phyloP scores from a whole-genome alignment of 1,140 invertebrate genomes.

The Zaprionus ghesquierei region DNA sequence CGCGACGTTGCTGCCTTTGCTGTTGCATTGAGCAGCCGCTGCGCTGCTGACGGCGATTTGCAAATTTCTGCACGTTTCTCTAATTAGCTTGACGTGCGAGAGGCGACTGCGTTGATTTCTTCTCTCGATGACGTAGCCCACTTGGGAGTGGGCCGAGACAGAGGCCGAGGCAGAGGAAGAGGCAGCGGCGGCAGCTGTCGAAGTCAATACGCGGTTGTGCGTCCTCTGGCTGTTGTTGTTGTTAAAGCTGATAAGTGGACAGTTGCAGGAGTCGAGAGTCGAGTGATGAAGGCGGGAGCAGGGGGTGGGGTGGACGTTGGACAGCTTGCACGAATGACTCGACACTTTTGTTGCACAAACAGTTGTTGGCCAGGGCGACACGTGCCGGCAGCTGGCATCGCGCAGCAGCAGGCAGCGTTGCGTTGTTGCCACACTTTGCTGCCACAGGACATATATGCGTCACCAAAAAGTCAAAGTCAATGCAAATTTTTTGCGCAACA shows the following conservation, averaged over 20 bases:
- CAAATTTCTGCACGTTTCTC: constrained; percentile 36
- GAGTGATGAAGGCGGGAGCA: not conserved
- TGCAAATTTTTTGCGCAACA: constrained; percentile 23
- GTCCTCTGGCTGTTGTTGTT: not conserved
- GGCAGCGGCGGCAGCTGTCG: not conserved
- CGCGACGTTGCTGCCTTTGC: too few species aligned
- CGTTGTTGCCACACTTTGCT: constrained; percentile 2
- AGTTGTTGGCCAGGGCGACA: constrained; percentile 20
- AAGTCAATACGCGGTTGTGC: constrained; percentile 15
- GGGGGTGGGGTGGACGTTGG: not conserved
- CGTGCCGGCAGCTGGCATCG: constrained; percentile 12
- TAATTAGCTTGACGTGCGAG: constrained; percentile 61
- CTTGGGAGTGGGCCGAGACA: not conserved
- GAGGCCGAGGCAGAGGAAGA: not conserved
- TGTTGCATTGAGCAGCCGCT: too few species aligned
- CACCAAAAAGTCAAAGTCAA: constrained; percentile 33
- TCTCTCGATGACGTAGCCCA: constrained; percentile 10
- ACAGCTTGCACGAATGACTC: constrained; percentile 36
- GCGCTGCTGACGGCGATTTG: constrained; percentile 39
- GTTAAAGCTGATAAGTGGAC: constrained; percentile 63
- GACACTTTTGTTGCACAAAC: constrained; percentile 40
- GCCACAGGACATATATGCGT: constrained; percentile 2
- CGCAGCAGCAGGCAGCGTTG: constrained; percentile 14
- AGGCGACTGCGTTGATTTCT: constrained; percentile 32
- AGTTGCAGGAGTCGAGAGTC: constrained; percentile 40